Conservation (phyloP, 2,888 invertebrate species). For the Cataglyphis cursor region DNA sequence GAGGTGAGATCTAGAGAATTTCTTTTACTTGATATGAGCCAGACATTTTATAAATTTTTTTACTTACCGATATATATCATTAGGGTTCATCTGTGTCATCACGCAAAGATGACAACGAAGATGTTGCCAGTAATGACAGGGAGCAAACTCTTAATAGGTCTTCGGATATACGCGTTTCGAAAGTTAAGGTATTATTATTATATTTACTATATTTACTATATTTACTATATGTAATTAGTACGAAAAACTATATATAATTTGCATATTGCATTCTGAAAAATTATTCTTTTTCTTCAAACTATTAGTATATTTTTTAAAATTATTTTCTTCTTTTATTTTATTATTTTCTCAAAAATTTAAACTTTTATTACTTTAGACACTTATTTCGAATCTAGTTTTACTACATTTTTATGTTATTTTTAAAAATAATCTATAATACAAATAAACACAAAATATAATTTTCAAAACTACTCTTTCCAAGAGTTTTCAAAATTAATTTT, state of each 20-base stretch:
- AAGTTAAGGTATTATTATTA: slow-evolving; percentile 79
- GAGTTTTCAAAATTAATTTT: not conserved
- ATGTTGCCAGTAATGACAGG: slow-evolving; percentile 73
- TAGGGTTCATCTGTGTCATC: slow-evolving; percentile 82
- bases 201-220: not conserved
- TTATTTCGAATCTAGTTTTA: not conserved
- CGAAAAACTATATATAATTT: not conserved
- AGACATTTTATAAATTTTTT: slow-evolving; percentile 17
- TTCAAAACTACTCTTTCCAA: too few species aligned
- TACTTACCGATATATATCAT: not conserved
- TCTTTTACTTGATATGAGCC: not conserved
- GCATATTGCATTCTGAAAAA: not conserved
- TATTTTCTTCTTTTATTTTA: not conserved
- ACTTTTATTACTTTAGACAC: not conserved
- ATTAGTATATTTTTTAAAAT: not conserved
- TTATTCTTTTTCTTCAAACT: not conserved
- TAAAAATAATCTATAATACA: not conserved
- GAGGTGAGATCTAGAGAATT: slow-evolving; percentile 77
- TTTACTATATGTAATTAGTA: not conserved
- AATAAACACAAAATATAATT: not conserved
- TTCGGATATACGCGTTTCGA: slow-evolving; percentile 82
- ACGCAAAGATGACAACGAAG: slow-evolving; percentile 80
- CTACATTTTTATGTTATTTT: not conserved
- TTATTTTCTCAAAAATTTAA: slow-evolving; percentile 1
- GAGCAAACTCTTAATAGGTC: slow-evolving; percentile 82